phyloP scores from a whole-genome alignment of 2,888 invertebrate species.

The Norana najaformis region DNA sequence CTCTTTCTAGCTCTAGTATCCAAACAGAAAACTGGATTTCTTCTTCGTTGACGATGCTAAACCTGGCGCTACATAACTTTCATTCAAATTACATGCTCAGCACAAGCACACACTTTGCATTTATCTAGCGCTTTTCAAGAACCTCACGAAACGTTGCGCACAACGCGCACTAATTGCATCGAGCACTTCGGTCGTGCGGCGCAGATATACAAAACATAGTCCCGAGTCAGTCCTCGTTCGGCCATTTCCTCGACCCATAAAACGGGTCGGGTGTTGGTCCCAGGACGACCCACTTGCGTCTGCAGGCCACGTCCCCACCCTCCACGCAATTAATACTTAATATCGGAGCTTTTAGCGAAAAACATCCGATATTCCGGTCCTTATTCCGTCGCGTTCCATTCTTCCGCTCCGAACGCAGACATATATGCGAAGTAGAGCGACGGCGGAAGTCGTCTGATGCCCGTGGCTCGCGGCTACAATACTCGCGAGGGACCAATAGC shows the following conservation, averaged over 20 bases:
- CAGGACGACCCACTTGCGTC: background rate
- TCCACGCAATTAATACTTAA: conserved; percentile 19
- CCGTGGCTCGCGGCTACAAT: background rate
- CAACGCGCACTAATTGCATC: background rate
- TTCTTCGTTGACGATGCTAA: no score
- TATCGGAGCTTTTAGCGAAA: background rate
- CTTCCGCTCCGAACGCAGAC: conserved; percentile 2
- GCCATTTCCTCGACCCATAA: background rate
- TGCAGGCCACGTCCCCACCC: background rate
- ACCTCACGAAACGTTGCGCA: background rate
- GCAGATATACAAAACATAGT: background rate
- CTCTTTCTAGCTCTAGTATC: no score
- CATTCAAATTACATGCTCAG: no score
- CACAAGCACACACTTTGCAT: background rate
- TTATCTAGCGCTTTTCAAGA: background rate
- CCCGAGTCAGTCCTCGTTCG: background rate
- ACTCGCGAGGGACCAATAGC: background rate
- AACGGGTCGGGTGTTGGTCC: background rate
- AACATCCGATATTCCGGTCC: background rate
- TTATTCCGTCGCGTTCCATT: background rate
- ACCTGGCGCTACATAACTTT: no score
- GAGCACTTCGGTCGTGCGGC: background rate
- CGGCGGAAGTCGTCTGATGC: background rate
- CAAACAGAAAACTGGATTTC: no score
- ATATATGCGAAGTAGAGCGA: background rate